Evolutionary conservation across 2,888 invertebrate species (phyloP).

Genomic region (Trichogramma dendrolimi): DNA sequence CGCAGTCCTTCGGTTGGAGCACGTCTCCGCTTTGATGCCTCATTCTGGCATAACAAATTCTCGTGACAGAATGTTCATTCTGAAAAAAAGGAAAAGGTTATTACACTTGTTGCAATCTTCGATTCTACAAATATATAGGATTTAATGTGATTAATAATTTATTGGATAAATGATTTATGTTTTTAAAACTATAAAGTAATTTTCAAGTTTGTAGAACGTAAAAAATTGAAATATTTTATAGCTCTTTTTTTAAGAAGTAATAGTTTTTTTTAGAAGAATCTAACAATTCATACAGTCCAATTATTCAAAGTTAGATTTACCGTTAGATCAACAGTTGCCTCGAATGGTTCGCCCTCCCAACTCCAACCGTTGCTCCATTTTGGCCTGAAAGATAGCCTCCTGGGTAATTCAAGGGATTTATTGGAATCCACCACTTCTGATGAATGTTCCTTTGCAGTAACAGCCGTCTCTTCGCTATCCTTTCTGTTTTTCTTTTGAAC

Average conservation of each 20-base stretch:
- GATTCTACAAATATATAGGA: neutral
- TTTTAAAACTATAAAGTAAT: neutral
- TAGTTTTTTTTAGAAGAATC: neutral
- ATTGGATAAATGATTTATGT: neutral
- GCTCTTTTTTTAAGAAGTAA: neutral
- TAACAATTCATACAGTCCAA: neutral
- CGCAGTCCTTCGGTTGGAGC: conserved; percentile 84
- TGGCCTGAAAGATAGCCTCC: conserved; percentile 56
- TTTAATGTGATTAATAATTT: neutral
- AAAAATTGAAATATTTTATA: conserved; percentile 2
- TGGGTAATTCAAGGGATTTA: conserved; percentile 48
- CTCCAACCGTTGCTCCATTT: conserved; percentile 90
- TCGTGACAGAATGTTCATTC: conserved; percentile 73
- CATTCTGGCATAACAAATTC: conserved; percentile 88
- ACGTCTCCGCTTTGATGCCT: conserved; percentile 79
- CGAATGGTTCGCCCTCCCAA: conserved; percentile 81
- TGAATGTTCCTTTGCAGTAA: neutral
- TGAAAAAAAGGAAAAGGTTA: conserved; percentile 46
- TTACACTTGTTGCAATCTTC: conserved; percentile 11
- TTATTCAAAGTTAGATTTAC: conserved; percentile 55
- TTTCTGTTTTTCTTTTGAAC: neutral
- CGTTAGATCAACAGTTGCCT: conserved; percentile 81
- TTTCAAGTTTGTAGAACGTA: neutral
- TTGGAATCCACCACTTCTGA: conserved; percentile 28
- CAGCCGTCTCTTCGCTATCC: neutral